These are phyloP conservation scores for Spodoptera littoralis DNA, from an alignment of 2,888 invertebrate species.

Conservation along the genomic window DNA sequence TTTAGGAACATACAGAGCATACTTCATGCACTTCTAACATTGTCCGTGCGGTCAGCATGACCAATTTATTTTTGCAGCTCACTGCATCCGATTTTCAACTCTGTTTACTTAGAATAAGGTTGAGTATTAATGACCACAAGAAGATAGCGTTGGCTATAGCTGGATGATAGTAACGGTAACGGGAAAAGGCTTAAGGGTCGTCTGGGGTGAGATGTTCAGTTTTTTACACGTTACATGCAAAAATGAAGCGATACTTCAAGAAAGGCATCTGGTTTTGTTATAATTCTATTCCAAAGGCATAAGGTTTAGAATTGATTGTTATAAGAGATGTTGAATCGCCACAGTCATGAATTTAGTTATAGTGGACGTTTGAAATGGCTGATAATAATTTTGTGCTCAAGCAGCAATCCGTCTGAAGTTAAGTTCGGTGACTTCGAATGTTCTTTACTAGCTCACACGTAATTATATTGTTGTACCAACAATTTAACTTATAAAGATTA, in stretches of 20 bases:
- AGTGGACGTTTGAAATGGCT: constrained; percentile 21
- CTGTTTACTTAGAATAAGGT: constrained; percentile 18
- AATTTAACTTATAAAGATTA: not conserved
- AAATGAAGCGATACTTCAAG: constrained; percentile 45
- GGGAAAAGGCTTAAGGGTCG: constrained; percentile 61
- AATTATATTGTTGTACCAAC: constrained; percentile 13
- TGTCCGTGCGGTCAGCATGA: constrained; percentile 53
- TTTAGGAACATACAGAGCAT: not conserved
- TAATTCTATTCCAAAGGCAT: constrained; percentile 22
- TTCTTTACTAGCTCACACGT: constrained; percentile 11
- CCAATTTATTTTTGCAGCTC: constrained; percentile 45
- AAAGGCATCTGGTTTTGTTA: constrained; percentile 31
- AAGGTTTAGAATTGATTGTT: constrained; percentile 20
- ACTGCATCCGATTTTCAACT: constrained; percentile 28
- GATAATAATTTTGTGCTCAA: constrained; percentile 28
- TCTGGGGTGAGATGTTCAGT: constrained; percentile 60
- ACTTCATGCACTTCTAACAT: constrained; percentile 3
- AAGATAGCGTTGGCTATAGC: constrained; percentile 42
- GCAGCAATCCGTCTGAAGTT: constrained; percentile 11
- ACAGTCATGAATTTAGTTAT: constrained; percentile 24
- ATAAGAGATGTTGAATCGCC: constrained; percentile 3
- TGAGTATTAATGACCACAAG: constrained; percentile 12
- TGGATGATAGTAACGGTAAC: constrained; percentile 62
- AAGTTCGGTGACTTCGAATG: constrained; percentile 5
- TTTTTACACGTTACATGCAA: constrained; percentile 47